phyloP scores from a whole-genome alignment of 2,113 vertebrate species.

The Chloroceryle aenea region DNA sequence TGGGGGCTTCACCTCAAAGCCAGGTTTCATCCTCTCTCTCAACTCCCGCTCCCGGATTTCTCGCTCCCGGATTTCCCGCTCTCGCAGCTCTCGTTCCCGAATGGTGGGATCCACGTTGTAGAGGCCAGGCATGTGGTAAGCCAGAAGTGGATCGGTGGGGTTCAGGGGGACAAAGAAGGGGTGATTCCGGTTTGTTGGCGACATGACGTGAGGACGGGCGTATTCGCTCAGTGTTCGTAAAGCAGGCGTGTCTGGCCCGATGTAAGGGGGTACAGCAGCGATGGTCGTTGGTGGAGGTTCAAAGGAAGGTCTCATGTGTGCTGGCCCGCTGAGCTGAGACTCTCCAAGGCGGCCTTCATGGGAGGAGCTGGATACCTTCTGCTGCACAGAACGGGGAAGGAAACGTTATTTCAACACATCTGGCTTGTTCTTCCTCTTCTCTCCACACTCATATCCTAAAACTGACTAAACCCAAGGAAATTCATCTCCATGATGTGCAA shows the following conservation, averaged over 20 bases:
- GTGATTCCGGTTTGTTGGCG: constrained; percentile 95
- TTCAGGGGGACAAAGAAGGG: constrained; percentile 98
- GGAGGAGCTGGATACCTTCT: constrained; percentile 92
- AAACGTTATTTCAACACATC: fast-evolving
- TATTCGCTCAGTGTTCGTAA: constrained; percentile 98
- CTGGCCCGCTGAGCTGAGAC: constrained; percentile 84
- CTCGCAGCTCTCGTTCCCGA: constrained; percentile 92
- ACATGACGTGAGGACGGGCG: constrained; percentile 98
- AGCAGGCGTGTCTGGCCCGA: constrained; percentile 94
- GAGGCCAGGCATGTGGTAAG: constrained; percentile 95
- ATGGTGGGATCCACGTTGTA: constrained; percentile 95
- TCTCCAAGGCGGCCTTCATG: constrained; percentile 91
- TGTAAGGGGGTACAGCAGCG: constrained; percentile 94
- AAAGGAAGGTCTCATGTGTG: constrained; percentile 89
- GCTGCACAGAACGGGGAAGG: constrained; percentile 48
- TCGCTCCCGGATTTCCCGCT: constrained; percentile 90
- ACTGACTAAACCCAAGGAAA: background rate
- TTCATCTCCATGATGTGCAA: too few species aligned
- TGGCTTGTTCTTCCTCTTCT: background rate
- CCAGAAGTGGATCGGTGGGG: constrained; percentile 91
- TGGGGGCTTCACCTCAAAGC: constrained; percentile 97
- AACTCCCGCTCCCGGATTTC: constrained; percentile 93
- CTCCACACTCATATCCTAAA: background rate
- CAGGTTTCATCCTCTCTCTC: constrained; percentile 96
- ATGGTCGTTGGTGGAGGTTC: constrained; percentile 94